phyloP scores from a whole-genome alignment of 2,888 invertebrate species.

The Hydraecia micacea region DNA sequence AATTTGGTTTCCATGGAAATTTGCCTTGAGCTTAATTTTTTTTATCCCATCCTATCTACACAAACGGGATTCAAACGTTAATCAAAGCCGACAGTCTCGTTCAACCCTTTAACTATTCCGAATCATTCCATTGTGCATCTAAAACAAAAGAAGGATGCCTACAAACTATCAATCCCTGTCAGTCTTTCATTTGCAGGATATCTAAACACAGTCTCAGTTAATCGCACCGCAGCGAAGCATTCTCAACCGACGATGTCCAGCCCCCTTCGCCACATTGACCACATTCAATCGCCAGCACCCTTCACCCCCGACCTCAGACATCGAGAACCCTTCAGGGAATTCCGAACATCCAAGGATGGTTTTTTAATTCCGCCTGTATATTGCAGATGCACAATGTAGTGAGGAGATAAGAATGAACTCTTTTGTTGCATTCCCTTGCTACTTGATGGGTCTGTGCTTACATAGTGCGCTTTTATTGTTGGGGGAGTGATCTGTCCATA shows the following conservation, averaged over 20 bases:
- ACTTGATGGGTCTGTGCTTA: conserved; percentile 52
- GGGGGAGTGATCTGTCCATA: conserved; percentile 31
- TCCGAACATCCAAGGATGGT: conserved; percentile 75
- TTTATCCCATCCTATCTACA: background rate
- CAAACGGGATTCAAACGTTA: background rate
- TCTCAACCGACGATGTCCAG: conserved; percentile 70
- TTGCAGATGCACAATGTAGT: conserved; percentile 79
- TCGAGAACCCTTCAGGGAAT: conserved; percentile 79
- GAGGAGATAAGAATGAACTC: conserved; percentile 77
- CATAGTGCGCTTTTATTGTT: conserved; percentile 46
- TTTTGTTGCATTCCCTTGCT: conserved; percentile 69
- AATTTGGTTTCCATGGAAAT: background rate
- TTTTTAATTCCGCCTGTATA: conserved; percentile 81
- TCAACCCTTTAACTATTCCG: conserved; percentile 27
- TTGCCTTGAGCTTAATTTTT: conserved; percentile 1
- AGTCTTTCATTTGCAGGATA: conserved; percentile 64
- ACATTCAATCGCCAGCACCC: conserved; percentile 83
- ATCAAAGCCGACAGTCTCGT: conserved; percentile 3
- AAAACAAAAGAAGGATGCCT: conserved; percentile 46
- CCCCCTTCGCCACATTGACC: conserved; percentile 77
- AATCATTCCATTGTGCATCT: conserved; percentile 28
- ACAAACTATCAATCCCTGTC: conserved; percentile 60
- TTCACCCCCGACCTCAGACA: conserved; percentile 76
- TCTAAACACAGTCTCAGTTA: conserved; percentile 75
- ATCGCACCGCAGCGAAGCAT: conserved; percentile 74